phyloP scores from a whole-genome alignment of 2,113 vertebrate species.

The Plecotus auritus region DNA sequence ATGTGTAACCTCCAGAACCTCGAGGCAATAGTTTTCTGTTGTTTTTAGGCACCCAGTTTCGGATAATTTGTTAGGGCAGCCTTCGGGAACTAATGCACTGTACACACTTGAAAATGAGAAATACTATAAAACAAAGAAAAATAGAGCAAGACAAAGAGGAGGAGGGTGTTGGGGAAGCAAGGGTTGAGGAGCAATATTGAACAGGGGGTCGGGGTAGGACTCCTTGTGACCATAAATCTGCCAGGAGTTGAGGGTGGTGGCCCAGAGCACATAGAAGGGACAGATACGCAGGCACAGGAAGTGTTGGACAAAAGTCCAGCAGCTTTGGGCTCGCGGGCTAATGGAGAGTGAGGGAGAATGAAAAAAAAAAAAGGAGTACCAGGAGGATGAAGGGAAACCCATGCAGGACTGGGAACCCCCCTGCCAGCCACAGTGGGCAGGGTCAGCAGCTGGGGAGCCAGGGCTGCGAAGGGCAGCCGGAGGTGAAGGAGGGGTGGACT shows the following conservation, averaged over 20 bases:
- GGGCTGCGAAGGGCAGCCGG: no score
- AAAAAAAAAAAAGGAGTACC: no score
- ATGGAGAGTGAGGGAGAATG: neutral
- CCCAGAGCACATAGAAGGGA: neutral
- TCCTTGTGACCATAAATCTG: neutral
- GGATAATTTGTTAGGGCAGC: neutral
- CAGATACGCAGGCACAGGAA: fast-evolving
- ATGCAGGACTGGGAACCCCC: fast-evolving
- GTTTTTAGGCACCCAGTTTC: neutral
- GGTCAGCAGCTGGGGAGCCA: fast-evolving
- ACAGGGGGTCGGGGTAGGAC: fast-evolving
- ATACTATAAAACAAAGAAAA: neutral
- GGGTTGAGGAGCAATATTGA: neutral
- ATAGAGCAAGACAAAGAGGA: neutral
- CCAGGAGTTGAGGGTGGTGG: neutral
- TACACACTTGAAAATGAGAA: neutral
- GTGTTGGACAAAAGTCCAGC: neutral
- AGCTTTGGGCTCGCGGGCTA: neutral
- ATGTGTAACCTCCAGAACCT: neutral
- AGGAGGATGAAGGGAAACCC: neutral
- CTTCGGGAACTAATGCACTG: fast-evolving
- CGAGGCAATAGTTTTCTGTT: neutral
- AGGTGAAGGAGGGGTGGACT: neutral
- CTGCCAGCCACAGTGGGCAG: neutral
- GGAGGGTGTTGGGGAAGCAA: fast-evolving